phyloP scores from a whole-genome alignment of 2,797 vertebrate species.

The Tiaroga cobitis region DNA sequence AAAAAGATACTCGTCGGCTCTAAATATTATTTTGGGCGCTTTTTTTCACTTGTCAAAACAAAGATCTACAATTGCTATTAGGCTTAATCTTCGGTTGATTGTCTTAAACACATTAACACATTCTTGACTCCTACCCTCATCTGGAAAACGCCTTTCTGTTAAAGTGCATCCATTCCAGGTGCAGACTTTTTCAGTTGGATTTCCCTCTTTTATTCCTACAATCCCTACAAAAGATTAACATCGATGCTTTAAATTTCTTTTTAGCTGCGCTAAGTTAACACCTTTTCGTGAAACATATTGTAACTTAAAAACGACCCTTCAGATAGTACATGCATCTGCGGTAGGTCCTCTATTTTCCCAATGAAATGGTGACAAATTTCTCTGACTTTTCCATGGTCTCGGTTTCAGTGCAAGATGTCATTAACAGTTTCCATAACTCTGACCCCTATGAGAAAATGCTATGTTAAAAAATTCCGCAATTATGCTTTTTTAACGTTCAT shows the following conservation, averaged over 20 bases:
- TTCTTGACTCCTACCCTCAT: constrained; percentile 73
- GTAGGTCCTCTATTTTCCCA: constrained; percentile 70
- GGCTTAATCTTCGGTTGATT: constrained; percentile 78
- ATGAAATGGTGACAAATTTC: constrained; percentile 85
- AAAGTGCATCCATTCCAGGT: constrained; percentile 38
- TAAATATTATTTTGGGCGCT: constrained; percentile 79
- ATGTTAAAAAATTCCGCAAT: constrained; percentile 41
- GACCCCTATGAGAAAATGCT: constrained; percentile 70
- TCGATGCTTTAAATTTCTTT: not conserved
- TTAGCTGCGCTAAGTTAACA: not conserved
- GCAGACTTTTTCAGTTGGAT: constrained; percentile 34
- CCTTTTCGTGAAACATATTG: not conserved
- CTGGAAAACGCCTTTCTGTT: constrained; percentile 67
- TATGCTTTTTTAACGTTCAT: constrained; percentile 22
- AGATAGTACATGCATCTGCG: constrained; percentile 64
- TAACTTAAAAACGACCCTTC: constrained; percentile 5
- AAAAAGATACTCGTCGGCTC: constrained; percentile 78
- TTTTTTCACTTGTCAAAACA: constrained; percentile 83
- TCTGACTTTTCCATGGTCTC: constrained; percentile 74
- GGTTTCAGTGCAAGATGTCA: constrained; percentile 82
- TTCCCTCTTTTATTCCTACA: not conserved
- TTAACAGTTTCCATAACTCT: constrained; percentile 86
- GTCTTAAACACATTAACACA: constrained; percentile 72
- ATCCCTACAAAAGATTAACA: constrained; percentile 20
- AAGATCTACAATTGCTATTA: constrained; percentile 77